Percentiles rank a stretch among this genome's conserved stretches.
These are phyloP conservation scores for Trematomus loennbergii DNA, from an alignment of 2,113 vertebrate genomes.

Conservation along the genomic window DNA sequence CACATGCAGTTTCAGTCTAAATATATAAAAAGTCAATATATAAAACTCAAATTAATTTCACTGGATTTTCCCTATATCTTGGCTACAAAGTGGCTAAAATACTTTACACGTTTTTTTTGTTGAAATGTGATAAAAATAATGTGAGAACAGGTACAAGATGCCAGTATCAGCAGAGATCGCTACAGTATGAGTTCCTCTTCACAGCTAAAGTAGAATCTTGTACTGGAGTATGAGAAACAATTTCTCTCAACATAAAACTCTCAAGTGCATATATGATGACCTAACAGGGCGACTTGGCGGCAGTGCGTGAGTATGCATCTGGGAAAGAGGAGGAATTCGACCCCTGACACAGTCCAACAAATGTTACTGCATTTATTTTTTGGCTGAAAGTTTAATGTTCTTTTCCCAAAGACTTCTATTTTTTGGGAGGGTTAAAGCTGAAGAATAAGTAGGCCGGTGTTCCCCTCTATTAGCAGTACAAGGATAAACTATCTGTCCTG, in stretches of 20 bases:
- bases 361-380: constrained; percentile 76
- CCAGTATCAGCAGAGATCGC: constrained; percentile 9
- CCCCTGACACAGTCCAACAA: constrained; percentile 75
- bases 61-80: constrained; percentile 12
- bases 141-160: not conserved
- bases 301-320: constrained; percentile 70
- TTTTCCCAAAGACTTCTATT: constrained; percentile 72
- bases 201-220: constrained; percentile 16
- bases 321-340: constrained; percentile 77
- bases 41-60: constrained; percentile 9
- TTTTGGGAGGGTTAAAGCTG: constrained; percentile 30
- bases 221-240: constrained; percentile 58
- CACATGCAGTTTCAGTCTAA: constrained; percentile 8
- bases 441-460: constrained; percentile 45
- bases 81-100: not conserved
- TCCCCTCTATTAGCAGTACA: constrained; percentile 56
- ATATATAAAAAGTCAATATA: not conserved
- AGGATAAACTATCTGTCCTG: constrained; percentile 29
- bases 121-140: constrained; percentile 16
- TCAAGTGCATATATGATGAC: constrained; percentile 61
- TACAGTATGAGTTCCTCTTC: constrained; percentile 11
- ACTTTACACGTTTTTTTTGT: constrained; percentile 23
- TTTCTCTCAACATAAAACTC: constrained; percentile 70
- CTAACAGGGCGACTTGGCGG: constrained; percentile 60
- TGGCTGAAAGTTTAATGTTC: constrained; percentile 78